These are phyloP conservation scores for Paragorgia papillata DNA, from an alignment of 92 coral and sea anemone genomes.

Conservation along the genomic window DNA sequence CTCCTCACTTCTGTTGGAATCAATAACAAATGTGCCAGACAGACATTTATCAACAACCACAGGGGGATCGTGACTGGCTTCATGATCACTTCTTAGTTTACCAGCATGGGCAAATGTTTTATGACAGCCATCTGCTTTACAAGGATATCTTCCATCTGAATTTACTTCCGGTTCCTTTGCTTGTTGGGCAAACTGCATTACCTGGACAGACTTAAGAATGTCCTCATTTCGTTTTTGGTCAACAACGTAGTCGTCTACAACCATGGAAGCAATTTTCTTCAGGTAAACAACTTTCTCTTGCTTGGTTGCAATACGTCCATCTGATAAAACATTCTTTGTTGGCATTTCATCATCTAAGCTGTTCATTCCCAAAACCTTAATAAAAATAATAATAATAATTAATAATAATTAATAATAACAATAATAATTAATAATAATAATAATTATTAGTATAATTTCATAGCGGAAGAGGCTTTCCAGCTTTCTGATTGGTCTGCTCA, in stretches of 20 bases:
- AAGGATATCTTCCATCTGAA: slow-evolving; percentile 63
- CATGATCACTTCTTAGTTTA: slow-evolving; percentile 45
- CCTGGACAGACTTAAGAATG: slow-evolving; percentile 43
- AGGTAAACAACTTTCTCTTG: slow-evolving; percentile 50
- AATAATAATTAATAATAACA: too few species aligned
- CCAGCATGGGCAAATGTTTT: slow-evolving; percentile 59
- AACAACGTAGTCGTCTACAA: slow-evolving; percentile 69
- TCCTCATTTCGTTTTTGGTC: slow-evolving; percentile 54
- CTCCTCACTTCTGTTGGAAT: slow-evolving; percentile 12
- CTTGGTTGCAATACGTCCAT: slow-evolving; percentile 33
- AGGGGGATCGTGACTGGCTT: slow-evolving; percentile 47
- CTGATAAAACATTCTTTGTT: slow-evolving; percentile 21
- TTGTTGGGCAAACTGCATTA: slow-evolving; percentile 40
- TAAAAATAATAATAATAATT: not conserved
- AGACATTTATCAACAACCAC: slow-evolving; percentile 33
- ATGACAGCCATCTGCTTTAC: slow-evolving; percentile 50
- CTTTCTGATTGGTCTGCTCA: too few species aligned
- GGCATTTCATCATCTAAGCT: slow-evolving; percentile 48
- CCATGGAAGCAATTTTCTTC: slow-evolving; percentile 53
- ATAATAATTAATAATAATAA: too few species aligned
- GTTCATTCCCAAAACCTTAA: slow-evolving; percentile 32
- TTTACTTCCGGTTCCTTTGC: slow-evolving; percentile 43
- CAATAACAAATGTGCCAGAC: slow-evolving; percentile 23
- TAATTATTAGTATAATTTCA: too few species aligned
- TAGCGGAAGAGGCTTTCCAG: too few species aligned